A percentile compares a stretch with the other conserved stretches of the same genome.
These are phyloP conservation scores for Nemapogon koenigi DNA, from an alignment of 2,888 invertebrate species.

Conservation along the genomic window DNA sequence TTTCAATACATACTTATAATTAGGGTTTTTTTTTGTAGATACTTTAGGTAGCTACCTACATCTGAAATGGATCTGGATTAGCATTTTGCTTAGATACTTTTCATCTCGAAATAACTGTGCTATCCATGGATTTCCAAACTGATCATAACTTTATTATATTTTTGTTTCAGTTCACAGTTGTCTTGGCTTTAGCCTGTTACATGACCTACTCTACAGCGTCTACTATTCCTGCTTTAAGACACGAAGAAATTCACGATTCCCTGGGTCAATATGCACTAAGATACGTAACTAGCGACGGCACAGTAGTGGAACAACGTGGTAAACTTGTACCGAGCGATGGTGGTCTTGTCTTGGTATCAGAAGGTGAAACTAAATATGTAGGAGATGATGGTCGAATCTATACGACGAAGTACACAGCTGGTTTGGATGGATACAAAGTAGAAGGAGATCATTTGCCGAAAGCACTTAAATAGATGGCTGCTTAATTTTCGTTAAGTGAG, in stretches of 20 bases:
- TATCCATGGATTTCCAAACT: no score
- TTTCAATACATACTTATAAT: no score
- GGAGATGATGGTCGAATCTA: constrained; percentile 26
- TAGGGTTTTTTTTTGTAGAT: no score
- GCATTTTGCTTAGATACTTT: no score
- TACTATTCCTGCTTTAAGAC: no score
- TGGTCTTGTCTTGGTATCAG: constrained; percentile 25
- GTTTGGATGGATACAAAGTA: constrained; percentile 23
- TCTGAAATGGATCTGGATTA: no score
- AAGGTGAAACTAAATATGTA: constrained; percentile 27
- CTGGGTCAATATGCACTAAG: constrained; percentile 29
- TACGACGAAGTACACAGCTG: constrained; percentile 25
- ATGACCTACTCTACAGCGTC: no score
- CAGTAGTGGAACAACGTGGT: constrained; percentile 26
- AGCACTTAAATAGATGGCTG: constrained; percentile 13
- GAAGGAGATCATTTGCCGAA: constrained; percentile 22
- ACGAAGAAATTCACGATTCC: constrained; percentile 31
- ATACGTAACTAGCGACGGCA: constrained; percentile 34
- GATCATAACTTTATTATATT: no score
- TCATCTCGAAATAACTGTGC: no score
- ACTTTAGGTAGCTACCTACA: no score
- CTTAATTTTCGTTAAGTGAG: neutral
- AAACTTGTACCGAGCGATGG: constrained; percentile 25
- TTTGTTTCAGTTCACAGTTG: no score
- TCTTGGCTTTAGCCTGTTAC: no score